A percentile compares a stretch with the other conserved stretches of the same genome.
Evolutionary conservation across 2,888 invertebrate genomes (phyloP).

Genomic region (Aromia moschata): DNA sequence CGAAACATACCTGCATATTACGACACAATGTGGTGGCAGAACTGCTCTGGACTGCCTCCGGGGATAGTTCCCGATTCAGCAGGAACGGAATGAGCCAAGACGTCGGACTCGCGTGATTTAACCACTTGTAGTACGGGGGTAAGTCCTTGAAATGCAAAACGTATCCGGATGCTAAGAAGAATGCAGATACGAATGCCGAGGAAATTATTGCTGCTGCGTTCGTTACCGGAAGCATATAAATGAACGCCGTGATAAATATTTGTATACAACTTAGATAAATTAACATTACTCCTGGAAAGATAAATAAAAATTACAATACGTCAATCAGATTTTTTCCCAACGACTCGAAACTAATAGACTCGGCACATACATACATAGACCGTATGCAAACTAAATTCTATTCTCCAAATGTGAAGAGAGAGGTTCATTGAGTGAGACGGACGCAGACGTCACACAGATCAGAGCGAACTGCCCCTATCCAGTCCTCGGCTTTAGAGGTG

Average conservation of each 20-base stretch:
- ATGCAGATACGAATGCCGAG: conserved; percentile 68
- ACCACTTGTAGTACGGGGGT: conserved; percentile 72
- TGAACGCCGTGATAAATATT: conserved; percentile 73
- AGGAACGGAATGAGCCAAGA: conserved; percentile 78
- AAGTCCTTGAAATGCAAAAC: conserved; percentile 75
- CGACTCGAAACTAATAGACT: no score
- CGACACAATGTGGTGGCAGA: conserved; percentile 69
- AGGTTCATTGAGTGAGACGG: no score
- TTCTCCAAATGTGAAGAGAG: no score
- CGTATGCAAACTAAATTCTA: no score
- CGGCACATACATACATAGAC: no score
- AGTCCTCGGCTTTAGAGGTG: no score
- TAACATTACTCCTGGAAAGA: conserved; percentile 73
- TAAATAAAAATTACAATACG: conserved; percentile 15
- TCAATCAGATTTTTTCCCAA: neutral
- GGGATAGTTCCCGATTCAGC: conserved; percentile 72
- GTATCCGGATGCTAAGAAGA: conserved; percentile 74
- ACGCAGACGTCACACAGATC: no score
- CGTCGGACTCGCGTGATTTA: conserved; percentile 76
- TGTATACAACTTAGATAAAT: conserved; percentile 76
- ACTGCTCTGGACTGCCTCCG: conserved; percentile 69
- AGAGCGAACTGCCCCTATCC: no score
- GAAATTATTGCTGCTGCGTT: conserved; percentile 72
- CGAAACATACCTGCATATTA: conserved; percentile 79
- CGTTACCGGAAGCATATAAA: conserved; percentile 73